Percentiles rank a stretch among this genome's conserved stretches.
These are phyloP conservation scores for Polia nebulosa DNA, from an alignment of 2,888 invertebrate genomes.

Conservation along the genomic window DNA sequence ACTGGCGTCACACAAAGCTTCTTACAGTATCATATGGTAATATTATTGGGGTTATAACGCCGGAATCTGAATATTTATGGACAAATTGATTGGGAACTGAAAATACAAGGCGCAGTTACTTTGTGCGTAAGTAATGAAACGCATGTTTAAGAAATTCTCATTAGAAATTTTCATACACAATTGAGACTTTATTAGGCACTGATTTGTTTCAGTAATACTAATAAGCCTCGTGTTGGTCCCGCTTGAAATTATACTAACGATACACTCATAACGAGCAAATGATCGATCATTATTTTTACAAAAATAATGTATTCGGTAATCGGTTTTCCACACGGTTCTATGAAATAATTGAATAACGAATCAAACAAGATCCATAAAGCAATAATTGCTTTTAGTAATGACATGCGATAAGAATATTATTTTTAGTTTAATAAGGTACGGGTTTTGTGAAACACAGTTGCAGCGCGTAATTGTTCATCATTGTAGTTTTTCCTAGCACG, in stretches of 20 bases:
- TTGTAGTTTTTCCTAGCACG: no score
- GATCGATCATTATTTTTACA: constrained; percentile 59
- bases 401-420: constrained; percentile 47
- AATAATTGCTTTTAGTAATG: constrained; percentile 53
- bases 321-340: constrained; percentile 52
- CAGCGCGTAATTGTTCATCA: not conserved
- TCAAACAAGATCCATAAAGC: constrained; percentile 52
- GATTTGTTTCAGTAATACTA: constrained; percentile 46
- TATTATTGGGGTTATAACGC: constrained; percentile 3
- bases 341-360: constrained; percentile 57
- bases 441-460: constrained; percentile 17
- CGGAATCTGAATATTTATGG: constrained; percentile 5
- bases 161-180: constrained; percentile 29
- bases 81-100: constrained; percentile 1
- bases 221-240: constrained; percentile 57
- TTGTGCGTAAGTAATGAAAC: constrained; percentile 18
- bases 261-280: constrained; percentile 56
- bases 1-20: constrained; percentile 42
- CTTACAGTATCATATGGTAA: constrained; percentile 18
- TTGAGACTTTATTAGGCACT: constrained; percentile 28
- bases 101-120: constrained; percentile 21
- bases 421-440: constrained; percentile 40
- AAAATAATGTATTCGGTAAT: constrained; percentile 55
- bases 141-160: constrained; percentile 33
- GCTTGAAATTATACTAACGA: constrained; percentile 58